phyloP scores from a whole-genome alignment of 2,888 invertebrate species.

The Ophion ventricosus region DNA sequence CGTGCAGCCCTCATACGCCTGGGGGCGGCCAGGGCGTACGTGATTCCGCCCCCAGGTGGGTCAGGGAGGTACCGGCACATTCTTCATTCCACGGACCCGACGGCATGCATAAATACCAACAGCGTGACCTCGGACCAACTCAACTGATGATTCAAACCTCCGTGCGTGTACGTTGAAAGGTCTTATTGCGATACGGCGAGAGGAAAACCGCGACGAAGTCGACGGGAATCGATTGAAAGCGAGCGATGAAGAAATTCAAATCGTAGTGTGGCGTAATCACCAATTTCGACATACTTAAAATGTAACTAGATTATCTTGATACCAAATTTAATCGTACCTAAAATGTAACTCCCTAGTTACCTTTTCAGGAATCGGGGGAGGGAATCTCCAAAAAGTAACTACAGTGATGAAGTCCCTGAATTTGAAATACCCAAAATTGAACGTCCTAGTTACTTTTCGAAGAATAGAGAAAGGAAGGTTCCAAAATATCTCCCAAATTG shows the following conservation, averaged over 20 bases:
- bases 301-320: too few relatives aligned
- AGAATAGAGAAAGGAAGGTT: too few relatives aligned
- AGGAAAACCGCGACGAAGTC: conserved; percentile 11
- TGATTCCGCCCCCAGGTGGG: conserved; percentile 83
- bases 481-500: too few relatives aligned
- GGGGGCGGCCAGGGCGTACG: conserved; percentile 82
- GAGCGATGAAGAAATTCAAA: neutral
- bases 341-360: too few relatives aligned
- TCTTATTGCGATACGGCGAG: conserved; percentile 10
- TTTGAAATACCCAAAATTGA: too few relatives aligned
- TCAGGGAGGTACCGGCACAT: conserved; percentile 80
- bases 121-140: conserved; percentile 56
- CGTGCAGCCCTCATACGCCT: conserved; percentile 81
- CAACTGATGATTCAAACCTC: conserved; percentile 38
- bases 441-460: too few relatives aligned
- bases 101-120: conserved; percentile 70
- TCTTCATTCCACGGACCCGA: conserved; percentile 74
- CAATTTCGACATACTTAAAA: neutral
- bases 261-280: too few relatives aligned
- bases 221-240: conserved; percentile 19
- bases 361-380: too few relatives aligned
- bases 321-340: too few relatives aligned
- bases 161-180: conserved; percentile 17
- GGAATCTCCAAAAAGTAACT: too few relatives aligned
- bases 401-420: too few relatives aligned